These are phyloP conservation scores for Buphagus erythrorhynchus DNA, from an alignment of 2,797 vertebrate genomes.

Conservation along the genomic window DNA sequence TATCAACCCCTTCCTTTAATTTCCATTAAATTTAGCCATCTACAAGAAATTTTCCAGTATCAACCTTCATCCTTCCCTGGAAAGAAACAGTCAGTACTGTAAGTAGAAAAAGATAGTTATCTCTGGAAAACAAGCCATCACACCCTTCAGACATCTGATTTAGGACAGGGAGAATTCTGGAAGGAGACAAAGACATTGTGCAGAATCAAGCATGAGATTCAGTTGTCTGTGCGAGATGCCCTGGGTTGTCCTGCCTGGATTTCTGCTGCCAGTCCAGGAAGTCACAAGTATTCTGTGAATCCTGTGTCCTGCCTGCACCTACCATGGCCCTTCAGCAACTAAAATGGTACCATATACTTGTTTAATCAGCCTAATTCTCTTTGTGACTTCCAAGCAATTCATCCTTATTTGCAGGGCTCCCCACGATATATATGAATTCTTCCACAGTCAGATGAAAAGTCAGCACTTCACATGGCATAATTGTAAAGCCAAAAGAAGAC, in stretches of 20 bases:
- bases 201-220: background rate
- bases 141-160: background rate
- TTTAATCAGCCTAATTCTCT: background rate
- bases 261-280: background rate
- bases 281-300: background rate
- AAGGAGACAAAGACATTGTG: background rate
- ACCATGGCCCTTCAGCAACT: background rate
- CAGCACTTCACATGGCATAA: background rate
- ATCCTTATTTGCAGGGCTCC: background rate
- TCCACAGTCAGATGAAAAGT: background rate
- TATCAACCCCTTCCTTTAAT: background rate
- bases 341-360: background rate
- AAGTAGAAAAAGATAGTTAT: background rate
- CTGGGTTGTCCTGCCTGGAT: background rate
- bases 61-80: background rate
- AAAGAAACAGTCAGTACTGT: background rate
- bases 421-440: fast-evolving
- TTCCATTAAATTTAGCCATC: background rate
- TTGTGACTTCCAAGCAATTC: background rate
- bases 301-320: background rate
- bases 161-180: background rate
- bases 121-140: background rate
- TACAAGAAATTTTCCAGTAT: background rate
- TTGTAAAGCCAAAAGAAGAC: background rate
- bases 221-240: background rate